A percentile compares a stretch with the other conserved stretches of the same genome.
Conservation (phyloP, 2,888 invertebrate species). For the Pelosia muscerda region DNA sequence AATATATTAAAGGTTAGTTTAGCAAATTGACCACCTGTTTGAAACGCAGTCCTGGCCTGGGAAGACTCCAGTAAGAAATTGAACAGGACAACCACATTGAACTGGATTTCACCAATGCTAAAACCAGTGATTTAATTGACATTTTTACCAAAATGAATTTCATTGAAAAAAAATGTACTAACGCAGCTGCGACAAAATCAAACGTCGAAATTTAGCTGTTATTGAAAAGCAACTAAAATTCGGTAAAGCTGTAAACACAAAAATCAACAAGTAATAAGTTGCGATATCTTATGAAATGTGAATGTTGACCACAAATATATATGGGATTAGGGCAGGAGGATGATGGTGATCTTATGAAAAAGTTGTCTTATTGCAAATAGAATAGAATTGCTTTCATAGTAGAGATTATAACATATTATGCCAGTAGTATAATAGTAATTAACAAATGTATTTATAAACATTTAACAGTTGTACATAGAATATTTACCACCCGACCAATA, state of each 20-base stretch:
- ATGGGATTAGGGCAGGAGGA: too few species aligned
- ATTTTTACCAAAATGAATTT: too few species aligned
- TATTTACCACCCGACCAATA: slow-evolving; percentile 21
- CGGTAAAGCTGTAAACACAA: background rate
- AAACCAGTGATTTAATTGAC: too few species aligned
- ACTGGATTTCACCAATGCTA: background rate
- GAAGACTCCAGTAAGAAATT: too few species aligned
- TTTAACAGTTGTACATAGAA: slow-evolving; percentile 11
- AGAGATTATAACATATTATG: background rate
- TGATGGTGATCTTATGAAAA: background rate
- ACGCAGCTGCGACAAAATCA: too few species aligned
- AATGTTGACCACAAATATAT: too few species aligned
- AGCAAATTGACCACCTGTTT: too few species aligned
- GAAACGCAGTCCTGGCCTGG: too few species aligned
- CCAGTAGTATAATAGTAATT: slow-evolving; percentile 1
- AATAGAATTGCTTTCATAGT: background rate
- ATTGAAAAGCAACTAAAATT: background rate
- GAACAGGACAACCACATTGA: too few species aligned
- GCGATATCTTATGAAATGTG: background rate
- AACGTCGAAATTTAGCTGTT: background rate
- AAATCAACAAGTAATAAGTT: background rate
- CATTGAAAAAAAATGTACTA: background rate
- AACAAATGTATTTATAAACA: slow-evolving; percentile 1
- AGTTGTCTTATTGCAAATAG: background rate
- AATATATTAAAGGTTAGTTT: too few species aligned